phyloP scores from a whole-genome alignment of 1,140 invertebrate genomes.

The Triops longicaudatus region DNA sequence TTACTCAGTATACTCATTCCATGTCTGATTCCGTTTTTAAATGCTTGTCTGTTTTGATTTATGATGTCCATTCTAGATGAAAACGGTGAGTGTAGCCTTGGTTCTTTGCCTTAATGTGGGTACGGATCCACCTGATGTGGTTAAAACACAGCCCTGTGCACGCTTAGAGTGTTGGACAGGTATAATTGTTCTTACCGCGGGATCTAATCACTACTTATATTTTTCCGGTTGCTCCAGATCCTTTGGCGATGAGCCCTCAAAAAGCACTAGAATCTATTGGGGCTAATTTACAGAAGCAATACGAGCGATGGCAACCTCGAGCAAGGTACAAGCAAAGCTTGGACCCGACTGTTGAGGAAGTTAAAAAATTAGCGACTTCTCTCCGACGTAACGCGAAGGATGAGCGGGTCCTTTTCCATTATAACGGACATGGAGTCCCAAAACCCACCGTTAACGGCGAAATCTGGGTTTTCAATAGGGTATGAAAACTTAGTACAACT shows the following conservation, averaged over 20 bases:
- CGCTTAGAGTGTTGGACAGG: conserved; percentile 95
- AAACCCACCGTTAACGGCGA: conserved; percentile 96
- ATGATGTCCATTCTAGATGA: conserved; percentile 65
- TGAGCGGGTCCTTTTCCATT: conserved; percentile 97
- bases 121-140: conserved; percentile 95
- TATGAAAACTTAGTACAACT: conserved; percentile 36
- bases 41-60: no score
- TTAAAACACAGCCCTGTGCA: conserved; percentile 94
- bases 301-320: conserved; percentile 94
- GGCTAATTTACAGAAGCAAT: conserved; percentile 84
- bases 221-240: conserved; percentile 48
- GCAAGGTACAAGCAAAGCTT: conserved; percentile 92
- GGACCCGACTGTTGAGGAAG: conserved; percentile 95
- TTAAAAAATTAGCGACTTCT: conserved; percentile 88
- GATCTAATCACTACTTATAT: conserved; percentile 22
- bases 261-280: conserved; percentile 93
- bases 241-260: conserved; percentile 71
- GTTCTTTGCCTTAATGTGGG: conserved; percentile 97
- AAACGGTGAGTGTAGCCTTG: conserved; percentile 97
- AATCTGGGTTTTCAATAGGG: conserved; percentile 99
- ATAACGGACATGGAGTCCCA: conserved; percentile 98
- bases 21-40: background rate
- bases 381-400: conserved; percentile 96
- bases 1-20: background rate
- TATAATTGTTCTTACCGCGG: conserved; percentile 40